Evolutionary conservation across 2,113 vertebrate genomes (phyloP).

Genomic region (Pseudorectes ferrugineus): DNA sequence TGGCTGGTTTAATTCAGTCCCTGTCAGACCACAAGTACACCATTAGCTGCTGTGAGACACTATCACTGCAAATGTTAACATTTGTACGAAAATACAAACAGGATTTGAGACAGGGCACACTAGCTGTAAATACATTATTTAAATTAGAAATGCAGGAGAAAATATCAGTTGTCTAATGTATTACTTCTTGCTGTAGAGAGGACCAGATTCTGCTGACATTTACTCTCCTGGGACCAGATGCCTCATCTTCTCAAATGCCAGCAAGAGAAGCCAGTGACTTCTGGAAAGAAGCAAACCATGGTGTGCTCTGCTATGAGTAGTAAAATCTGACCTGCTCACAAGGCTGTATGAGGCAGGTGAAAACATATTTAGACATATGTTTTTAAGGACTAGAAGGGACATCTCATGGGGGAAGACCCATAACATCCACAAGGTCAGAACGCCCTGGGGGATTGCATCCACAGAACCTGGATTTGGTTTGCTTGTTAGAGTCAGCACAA

Average conservation of each 20-base stretch:
- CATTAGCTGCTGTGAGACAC: background rate
- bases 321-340: background rate
- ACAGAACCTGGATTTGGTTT: background rate
- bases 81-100: background rate
- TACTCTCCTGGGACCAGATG: background rate
- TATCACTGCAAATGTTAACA: background rate
- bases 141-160: background rate
- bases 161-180: background rate
- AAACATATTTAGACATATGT: background rate
- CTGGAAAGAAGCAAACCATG: background rate
- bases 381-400: background rate
- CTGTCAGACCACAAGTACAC: background rate
- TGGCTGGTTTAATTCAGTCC: background rate
- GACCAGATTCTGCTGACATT: background rate
- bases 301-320: background rate
- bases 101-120: background rate
- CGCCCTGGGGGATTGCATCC: fast-evolving
- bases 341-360: background rate
- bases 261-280: background rate
- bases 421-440: background rate
- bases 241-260: background rate
- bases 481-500: background rate
- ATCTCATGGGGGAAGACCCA: background rate
- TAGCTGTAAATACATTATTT: background rate
- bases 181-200: background rate